These are phyloP conservation scores for Hylyphantes graminicola DNA, from an alignment of 1,140 invertebrate genomes.

Conservation along the genomic window DNA sequence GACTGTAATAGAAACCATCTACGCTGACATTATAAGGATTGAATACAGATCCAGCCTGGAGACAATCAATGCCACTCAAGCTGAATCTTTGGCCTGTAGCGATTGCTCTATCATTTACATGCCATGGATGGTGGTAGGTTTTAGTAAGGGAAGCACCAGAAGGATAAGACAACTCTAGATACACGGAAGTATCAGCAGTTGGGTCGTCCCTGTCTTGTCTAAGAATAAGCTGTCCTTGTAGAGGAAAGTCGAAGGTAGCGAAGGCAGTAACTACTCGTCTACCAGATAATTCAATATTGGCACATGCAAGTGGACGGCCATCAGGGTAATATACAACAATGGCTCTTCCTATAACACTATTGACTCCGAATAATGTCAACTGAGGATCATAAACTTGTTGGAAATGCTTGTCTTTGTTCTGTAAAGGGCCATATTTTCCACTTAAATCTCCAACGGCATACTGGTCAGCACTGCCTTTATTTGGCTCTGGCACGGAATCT, in stretches of 20 bases:
- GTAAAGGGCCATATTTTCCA: constrained; percentile 77
- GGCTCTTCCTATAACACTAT: constrained; percentile 84
- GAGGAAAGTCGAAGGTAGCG: constrained; percentile 77
- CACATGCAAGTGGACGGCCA: constrained; percentile 69
- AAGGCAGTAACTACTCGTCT: constrained; percentile 66
- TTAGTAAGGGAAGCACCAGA: constrained; percentile 68
- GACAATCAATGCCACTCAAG: constrained; percentile 74
- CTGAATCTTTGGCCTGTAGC: constrained; percentile 71
- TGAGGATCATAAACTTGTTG: constrained; percentile 76
- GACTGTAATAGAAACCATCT: constrained; percentile 61
- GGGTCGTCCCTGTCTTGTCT: constrained; percentile 82
- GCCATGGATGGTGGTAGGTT: constrained; percentile 79
- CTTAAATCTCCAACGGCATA: constrained; percentile 89
- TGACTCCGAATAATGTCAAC: constrained; percentile 82
- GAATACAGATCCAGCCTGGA: constrained; percentile 80
- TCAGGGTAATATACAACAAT: constrained; percentile 78
- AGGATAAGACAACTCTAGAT: constrained; percentile 65
- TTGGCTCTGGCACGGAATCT: constrained; percentile 55
- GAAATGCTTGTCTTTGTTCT: constrained; percentile 56
- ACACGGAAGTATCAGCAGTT: constrained; percentile 81
- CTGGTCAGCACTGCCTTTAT: constrained; percentile 79
- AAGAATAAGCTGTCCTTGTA: constrained; percentile 88
- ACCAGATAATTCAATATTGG: constrained; percentile 68
- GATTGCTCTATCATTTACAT: constrained; percentile 72
- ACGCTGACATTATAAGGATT: constrained; percentile 81